phyloP scores from a whole-genome alignment of 2,888 invertebrate genomes.

The Platerodrilus igneus region DNA sequence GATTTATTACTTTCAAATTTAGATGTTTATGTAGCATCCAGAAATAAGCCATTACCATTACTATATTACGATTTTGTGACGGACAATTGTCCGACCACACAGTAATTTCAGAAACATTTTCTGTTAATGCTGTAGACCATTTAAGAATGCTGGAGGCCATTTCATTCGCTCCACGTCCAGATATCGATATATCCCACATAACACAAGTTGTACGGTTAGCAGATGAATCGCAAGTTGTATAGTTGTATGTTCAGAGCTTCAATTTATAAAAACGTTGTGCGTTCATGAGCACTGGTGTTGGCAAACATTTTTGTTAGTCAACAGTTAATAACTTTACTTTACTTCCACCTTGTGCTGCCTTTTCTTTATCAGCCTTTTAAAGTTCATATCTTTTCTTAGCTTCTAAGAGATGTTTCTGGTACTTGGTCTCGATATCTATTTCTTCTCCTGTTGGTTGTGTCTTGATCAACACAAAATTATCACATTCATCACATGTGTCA shows the following conservation, averaged over 20 bases:
- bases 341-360: background rate
- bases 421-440: background rate
- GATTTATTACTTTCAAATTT: slow-evolving; percentile 22
- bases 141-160: slow-evolving; percentile 29
- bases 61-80: slow-evolving; percentile 12
- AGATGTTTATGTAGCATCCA: slow-evolving; percentile 11
- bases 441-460: background rate
- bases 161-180: slow-evolving; percentile 28
- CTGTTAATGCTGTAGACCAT: slow-evolving; percentile 16
- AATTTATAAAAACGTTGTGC: slow-evolving; percentile 23
- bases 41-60: slow-evolving; percentile 11
- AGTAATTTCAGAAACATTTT: slow-evolving; percentile 4
- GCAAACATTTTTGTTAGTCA: slow-evolving; percentile 26
- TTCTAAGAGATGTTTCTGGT: slow-evolving; percentile 5
- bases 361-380: slow-evolving; percentile 1
- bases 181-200: slow-evolving; percentile 27
- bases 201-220: slow-evolving; percentile 15
- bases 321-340: slow-evolving; percentile 3
- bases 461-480: slow-evolving; percentile 1
- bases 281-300: slow-evolving; percentile 22
- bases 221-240: slow-evolving; percentile 14
- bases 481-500: slow-evolving; percentile 7
- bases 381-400: slow-evolving; percentile 1
- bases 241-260: slow-evolving; percentile 21
- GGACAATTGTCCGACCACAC: slow-evolving; percentile 18